Base-by-base conservation (phyloP, 2,113 vertebrate species). In the Arvicanthis niloticus region DNA sequence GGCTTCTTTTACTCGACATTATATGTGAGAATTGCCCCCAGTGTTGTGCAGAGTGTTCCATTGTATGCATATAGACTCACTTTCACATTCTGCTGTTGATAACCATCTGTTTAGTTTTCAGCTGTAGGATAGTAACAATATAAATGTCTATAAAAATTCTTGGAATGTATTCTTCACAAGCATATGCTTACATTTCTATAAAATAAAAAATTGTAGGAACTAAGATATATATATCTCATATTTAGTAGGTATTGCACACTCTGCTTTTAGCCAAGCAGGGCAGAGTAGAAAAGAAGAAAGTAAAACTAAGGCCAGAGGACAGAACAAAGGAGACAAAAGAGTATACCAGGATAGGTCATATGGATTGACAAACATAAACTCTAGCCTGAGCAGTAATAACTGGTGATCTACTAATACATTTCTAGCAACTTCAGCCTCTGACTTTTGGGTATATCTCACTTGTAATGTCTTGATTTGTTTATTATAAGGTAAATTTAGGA, bases 81-180 rank as follows among this genome's bases (percentile, higher is more conserved):
- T 58, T 80, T 82, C 9, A 70, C 65, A 91, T 68, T 91, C 65
- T 81, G 48, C 12, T 93, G 2, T 70, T 77, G 31, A 53, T 40
- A 73, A 72, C 67, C 31, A 87, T 90, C 89, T 88, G 15, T 56
- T 17, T 72, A n/a, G 15, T 45, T 94, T 78, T 84, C n/a, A 89
- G n/a, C 22, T 40, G 88, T 62, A 29, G 60, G 2, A 40, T 75
- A 48, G 45, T 86, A 89, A 48, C 78, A 58, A 17, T 75, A 62
- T 42, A 88, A 73, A 2, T 1, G 42, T 92, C 68, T 91, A 48
- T 75, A 31, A 81, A 88, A 12, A 85, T 94, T 89, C 67, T 53
- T 95, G 10, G 17, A n/a, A 86, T 84, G 88, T 92, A 19, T 72
- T 60, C 81, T 93, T 95, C 51, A 24, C 51, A 76, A 90, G 34